phyloP scores from a whole-genome alignment of 2,113 vertebrate species.

The Microcebus ravelobensis region DNA sequence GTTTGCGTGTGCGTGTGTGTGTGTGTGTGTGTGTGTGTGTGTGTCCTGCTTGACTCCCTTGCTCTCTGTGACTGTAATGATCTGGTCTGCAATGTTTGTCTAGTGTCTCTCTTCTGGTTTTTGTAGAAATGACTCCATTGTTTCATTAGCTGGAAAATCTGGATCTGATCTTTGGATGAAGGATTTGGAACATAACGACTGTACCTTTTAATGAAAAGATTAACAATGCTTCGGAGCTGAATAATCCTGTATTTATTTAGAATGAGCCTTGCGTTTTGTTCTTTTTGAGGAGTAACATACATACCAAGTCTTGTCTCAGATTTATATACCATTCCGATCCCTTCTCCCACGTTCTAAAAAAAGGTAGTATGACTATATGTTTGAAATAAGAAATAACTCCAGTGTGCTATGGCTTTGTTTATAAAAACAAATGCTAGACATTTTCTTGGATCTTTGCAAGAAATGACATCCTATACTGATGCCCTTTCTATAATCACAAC shows the following conservation, averaged over 20 bases:
- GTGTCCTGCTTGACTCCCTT: conserved; percentile 14
- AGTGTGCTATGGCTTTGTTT: conserved; percentile 74
- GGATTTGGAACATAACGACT: conserved; percentile 71
- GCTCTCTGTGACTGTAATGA: conserved; percentile 50
- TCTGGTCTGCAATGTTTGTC: conserved; percentile 58
- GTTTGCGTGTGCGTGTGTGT: not conserved
- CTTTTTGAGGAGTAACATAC: conserved; percentile 69
- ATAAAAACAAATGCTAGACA: conserved; percentile 72
- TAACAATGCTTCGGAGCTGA: conserved; percentile 68
- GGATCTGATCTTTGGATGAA: conserved; percentile 79
- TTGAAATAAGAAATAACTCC: conserved; percentile 74
- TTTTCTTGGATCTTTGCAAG: conserved; percentile 75
- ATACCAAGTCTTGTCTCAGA: conserved; percentile 43
- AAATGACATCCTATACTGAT: conserved; percentile 77
- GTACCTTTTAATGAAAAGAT: conserved; percentile 73
- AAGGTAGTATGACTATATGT: conserved; percentile 67
- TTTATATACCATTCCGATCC: conserved; percentile 66
- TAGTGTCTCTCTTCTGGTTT: conserved; percentile 66
- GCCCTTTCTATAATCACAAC: conserved; percentile 76
- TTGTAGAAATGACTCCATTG: conserved; percentile 74
- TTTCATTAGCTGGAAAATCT: conserved; percentile 82
- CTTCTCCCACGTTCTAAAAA: conserved; percentile 60
- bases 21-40: conserved; percentile 25
- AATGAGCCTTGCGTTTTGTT: conserved; percentile 57
- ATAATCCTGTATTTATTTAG: conserved; percentile 66